A percentile compares a stretch with the other conserved stretches of the same genome.
Evolutionary conservation across 2,113 vertebrate genomes (phyloP).

Genomic region (Cichladusa arquata): DNA sequence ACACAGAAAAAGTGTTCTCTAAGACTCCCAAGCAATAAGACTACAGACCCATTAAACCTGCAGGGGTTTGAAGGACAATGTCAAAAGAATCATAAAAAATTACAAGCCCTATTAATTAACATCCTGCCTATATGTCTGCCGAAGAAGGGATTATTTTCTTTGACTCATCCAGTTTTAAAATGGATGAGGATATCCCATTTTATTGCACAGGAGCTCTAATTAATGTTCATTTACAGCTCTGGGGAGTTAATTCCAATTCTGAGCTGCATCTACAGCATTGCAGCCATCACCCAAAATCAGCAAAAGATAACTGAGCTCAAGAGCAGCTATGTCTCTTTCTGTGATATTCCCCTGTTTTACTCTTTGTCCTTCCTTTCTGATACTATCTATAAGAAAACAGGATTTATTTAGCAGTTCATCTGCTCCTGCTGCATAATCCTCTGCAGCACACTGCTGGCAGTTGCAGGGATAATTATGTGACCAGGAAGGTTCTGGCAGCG

Average conservation of each 20-base stretch:
- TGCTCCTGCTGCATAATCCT: conserved; percentile 35
- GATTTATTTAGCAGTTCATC: conserved; percentile 7
- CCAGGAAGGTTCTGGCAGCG: neutral
- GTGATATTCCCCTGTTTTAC: neutral
- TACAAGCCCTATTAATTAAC: conserved; percentile 26
- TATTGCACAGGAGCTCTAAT: conserved; percentile 23
- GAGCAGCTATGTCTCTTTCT: neutral
- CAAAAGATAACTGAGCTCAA: neutral
- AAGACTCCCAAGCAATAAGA: neutral
- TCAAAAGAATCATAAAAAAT: conserved; percentile 26
- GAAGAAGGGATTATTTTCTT: conserved; percentile 12
- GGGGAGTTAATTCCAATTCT: neutral
- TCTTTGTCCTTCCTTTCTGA: neutral
- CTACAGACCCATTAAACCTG: neutral
- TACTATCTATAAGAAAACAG: neutral
- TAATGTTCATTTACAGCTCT: conserved; percentile 2
- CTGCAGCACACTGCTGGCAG: neutral
- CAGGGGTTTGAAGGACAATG: conserved; percentile 21
- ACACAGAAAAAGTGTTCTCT: neutral
- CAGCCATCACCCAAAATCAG: neutral
- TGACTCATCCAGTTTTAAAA: conserved; percentile 3
- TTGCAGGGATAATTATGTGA: neutral
- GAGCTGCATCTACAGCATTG: neutral
- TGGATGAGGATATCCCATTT: conserved; percentile 1
- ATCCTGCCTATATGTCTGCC: neutral